These are phyloP conservation scores for Lerema accius DNA, from an alignment of 1,140 invertebrate genomes.

Conservation along the genomic window DNA sequence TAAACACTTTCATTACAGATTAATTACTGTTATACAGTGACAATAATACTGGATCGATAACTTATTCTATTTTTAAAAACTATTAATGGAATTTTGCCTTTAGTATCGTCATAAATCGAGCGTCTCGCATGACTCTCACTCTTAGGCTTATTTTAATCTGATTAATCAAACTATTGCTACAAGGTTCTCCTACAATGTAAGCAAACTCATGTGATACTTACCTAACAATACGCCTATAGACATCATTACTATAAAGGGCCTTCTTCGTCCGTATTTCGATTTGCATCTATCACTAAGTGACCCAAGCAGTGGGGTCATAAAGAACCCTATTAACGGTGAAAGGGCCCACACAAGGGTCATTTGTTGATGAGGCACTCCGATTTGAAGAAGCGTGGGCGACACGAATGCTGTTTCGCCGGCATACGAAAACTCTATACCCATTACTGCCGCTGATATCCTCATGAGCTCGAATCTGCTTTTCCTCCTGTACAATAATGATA, in stretches of 20 bases:
- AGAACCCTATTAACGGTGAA: slow-evolving; percentile 95
- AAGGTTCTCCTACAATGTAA: no score
- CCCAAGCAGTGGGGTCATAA: slow-evolving; percentile 95
- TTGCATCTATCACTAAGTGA: slow-evolving; percentile 95
- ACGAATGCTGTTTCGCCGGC: slow-evolving; percentile 98
- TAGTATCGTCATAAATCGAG: no score
- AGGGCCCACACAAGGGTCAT: slow-evolving; percentile 98
- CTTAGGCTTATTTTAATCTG: no score
- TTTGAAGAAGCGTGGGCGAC: slow-evolving; percentile 95
- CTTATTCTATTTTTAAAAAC: no score
- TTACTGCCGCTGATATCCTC: slow-evolving; percentile 95
- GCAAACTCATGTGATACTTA: slow-evolving; percentile 68
- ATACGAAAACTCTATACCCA: slow-evolving; percentile 99
- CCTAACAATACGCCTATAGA: slow-evolving; percentile 95
- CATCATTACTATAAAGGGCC: slow-evolving; percentile 95
- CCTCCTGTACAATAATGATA: slow-evolving; percentile 83
- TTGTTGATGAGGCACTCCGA: slow-evolving; percentile 94
- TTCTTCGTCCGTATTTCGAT: slow-evolving; percentile 90
- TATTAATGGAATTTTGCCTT: no score
- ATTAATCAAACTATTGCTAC: no score
- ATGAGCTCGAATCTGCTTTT: slow-evolving; percentile 93
- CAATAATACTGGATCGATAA: no score
- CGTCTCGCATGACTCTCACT: no score
- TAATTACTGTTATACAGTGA: no score
- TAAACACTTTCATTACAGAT: no score